phyloP scores from a whole-genome alignment of 2,113 vertebrate genomes.

The Archilochus colubris region DNA sequence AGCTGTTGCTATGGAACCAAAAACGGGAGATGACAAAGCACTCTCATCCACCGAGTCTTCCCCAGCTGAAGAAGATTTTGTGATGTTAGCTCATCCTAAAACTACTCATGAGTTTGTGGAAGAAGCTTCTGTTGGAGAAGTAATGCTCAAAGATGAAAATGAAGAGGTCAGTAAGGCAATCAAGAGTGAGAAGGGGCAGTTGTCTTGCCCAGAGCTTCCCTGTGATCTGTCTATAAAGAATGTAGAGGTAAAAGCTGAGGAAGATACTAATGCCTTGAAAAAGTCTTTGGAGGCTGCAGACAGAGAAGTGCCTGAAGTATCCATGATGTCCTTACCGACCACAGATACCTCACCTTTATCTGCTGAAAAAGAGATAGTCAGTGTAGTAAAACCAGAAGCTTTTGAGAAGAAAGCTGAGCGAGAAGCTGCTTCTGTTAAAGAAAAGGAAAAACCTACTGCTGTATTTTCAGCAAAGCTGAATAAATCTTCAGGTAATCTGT shows the following conservation, averaged over 20 bases:
- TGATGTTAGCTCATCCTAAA: slow-evolving; percentile 68
- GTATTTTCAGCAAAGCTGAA: slow-evolving; percentile 80
- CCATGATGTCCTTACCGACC: slow-evolving; percentile 23
- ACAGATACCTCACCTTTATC: slow-evolving; percentile 60
- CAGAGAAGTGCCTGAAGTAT: slow-evolving; percentile 66
- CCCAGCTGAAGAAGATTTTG: slow-evolving; percentile 76
- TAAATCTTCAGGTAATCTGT: slow-evolving; percentile 82
- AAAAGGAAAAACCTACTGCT: slow-evolving; percentile 72
- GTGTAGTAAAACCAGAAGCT: slow-evolving; percentile 70
- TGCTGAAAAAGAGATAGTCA: slow-evolving; percentile 63
- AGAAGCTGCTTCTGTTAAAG: slow-evolving; percentile 70
- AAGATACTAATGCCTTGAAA: slow-evolving; percentile 45
- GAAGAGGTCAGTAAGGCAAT: not conserved
- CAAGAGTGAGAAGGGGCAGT: slow-evolving; percentile 34
- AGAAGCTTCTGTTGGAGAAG: slow-evolving; percentile 35
- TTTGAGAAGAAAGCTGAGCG: slow-evolving; percentile 65
- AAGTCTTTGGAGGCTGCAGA: slow-evolving; percentile 65
- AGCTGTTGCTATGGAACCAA: slow-evolving; percentile 65
- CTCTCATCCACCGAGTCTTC: slow-evolving; percentile 70
- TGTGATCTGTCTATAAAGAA: slow-evolving; percentile 72
- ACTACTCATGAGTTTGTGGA: slow-evolving; percentile 38
- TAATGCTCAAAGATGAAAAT: slow-evolving; percentile 8
- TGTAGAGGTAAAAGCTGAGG: slow-evolving; percentile 58
- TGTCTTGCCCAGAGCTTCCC: slow-evolving; percentile 69
- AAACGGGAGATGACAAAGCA: slow-evolving; percentile 58